Percentiles rank a stretch among this genome's conserved stretches.
Conservation (phyloP, 2,113 vertebrate genomes). For the Lampris megalopsis region DNA sequence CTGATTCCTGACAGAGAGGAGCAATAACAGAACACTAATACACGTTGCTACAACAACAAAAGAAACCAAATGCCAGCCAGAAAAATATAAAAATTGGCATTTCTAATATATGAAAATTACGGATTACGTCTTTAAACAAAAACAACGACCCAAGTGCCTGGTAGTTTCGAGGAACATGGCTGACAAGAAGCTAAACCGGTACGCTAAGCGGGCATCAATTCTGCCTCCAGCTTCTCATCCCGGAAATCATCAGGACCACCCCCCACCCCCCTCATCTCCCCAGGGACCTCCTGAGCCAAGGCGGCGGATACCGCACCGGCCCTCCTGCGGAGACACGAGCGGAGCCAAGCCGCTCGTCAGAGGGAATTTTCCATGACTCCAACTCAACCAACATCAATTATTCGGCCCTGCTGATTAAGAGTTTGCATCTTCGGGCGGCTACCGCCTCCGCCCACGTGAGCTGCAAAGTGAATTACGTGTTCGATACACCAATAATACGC, state of each 20-base stretch:
- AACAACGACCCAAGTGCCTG: not conserved
- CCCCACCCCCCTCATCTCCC: too few relatives aligned
- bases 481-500: conserved; percentile 66
- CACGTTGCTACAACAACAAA: too few relatives aligned
- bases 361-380: conserved; percentile 50
- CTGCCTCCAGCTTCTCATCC: too few relatives aligned
- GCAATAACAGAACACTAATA: too few relatives aligned
- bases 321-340: conserved; percentile 13
- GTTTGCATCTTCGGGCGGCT: conserved; percentile 47
- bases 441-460: conserved; percentile 60
- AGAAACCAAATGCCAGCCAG: too few relatives aligned
- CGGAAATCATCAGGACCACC: too few relatives aligned
- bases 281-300: not conserved
- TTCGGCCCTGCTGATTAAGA: conserved; percentile 60
- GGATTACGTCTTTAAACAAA: not conserved
- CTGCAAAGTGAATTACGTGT: conserved; percentile 72
- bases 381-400: conserved; percentile 57
- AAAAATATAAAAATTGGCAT: too few relatives aligned
- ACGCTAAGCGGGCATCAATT: too few relatives aligned
- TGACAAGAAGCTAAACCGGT: too few relatives aligned
- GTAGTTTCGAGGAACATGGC: too few relatives aligned
- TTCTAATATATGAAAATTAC: too few relatives aligned
- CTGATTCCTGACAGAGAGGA: too few relatives aligned
- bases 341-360: not conserved
- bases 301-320: conserved; percentile 10